Conservation (phyloP, 2,888 invertebrate genomes). For the Harpalus rufipes region DNA sequence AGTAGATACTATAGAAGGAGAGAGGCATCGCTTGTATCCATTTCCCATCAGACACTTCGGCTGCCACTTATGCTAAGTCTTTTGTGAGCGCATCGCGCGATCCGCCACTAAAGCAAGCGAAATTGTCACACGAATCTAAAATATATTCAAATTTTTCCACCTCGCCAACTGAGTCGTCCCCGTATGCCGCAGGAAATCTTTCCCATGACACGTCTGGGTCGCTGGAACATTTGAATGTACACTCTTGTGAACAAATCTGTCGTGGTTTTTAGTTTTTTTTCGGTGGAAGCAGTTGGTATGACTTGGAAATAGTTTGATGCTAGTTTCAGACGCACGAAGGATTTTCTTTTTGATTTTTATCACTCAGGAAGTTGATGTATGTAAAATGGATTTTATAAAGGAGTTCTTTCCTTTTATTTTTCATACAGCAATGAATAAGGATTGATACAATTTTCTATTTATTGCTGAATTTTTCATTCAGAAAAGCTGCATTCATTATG, state of each 20-base stretch:
- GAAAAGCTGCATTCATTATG: not conserved
- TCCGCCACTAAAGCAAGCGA: constrained; percentile 62
- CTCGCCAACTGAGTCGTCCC: constrained; percentile 19
- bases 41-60: constrained; percentile 64
- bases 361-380: constrained; percentile 18
- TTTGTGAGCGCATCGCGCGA: constrained; percentile 58
- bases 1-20: not conserved
- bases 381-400: constrained; percentile 16
- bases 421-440: not conserved
- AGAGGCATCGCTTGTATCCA: constrained; percentile 57
- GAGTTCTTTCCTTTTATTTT: not conserved
- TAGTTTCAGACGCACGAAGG: constrained; percentile 20
- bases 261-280: constrained; percentile 56
- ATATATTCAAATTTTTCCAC: constrained; percentile 64
- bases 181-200: not conserved
- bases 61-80: constrained; percentile 65
- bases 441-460: not conserved
- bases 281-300: constrained; percentile 8
- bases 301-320: constrained; percentile 53
- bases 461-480: not conserved
- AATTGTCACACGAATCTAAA: constrained; percentile 67
- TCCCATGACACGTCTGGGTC: constrained; percentile 4
- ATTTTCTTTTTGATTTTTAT: constrained; percentile 21
- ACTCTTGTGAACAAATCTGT: constrained; percentile 61
- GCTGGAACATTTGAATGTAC: constrained; percentile 62